phyloP scores from a whole-genome alignment of 2,113 vertebrate species.

The Gallinago undulata region DNA sequence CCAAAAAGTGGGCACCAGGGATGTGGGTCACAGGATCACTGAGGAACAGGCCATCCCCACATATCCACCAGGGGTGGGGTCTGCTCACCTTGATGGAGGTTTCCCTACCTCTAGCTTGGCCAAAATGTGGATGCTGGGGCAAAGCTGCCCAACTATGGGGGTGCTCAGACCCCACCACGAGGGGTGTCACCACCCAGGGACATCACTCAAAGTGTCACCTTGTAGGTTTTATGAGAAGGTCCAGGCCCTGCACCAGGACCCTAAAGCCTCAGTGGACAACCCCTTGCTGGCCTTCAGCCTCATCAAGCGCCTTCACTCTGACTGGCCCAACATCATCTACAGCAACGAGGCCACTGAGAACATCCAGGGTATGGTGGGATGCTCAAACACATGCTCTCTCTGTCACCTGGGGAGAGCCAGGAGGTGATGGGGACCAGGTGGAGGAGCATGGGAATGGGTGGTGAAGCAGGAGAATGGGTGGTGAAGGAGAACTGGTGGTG shows the following conservation, averaged over 20 bases:
- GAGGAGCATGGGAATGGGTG: background rate
- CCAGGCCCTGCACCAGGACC: slow-evolving; percentile 76
- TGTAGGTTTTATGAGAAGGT: slow-evolving; percentile 89
- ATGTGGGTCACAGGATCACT: no score
- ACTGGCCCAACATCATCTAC: slow-evolving; percentile 87
- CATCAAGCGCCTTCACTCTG: slow-evolving; percentile 90
- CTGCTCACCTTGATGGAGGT: accelerated
- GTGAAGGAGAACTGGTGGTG: background rate
- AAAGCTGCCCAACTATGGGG: accelerated
- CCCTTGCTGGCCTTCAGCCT: slow-evolving; percentile 88
- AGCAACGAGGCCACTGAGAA: slow-evolving; percentile 83
- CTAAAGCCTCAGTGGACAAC: slow-evolving; percentile 76
- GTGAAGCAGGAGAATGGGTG: background rate
- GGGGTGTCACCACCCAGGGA: background rate
- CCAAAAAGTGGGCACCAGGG: no score
- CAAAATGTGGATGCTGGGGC: accelerated
- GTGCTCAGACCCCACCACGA: accelerated
- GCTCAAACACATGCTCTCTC: accelerated
- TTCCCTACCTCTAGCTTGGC: background rate
- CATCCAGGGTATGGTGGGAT: slow-evolving; percentile 67
- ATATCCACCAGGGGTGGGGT: no score
- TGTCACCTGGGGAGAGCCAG: background rate
- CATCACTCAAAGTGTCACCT: background rate
- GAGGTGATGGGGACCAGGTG: background rate
- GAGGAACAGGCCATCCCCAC: no score